Evolutionary conservation across 2,797 vertebrate species (phyloP), one percentile per base, ranked within the genome.

Genomic region (Spinibarbus caldwelli): DNA sequence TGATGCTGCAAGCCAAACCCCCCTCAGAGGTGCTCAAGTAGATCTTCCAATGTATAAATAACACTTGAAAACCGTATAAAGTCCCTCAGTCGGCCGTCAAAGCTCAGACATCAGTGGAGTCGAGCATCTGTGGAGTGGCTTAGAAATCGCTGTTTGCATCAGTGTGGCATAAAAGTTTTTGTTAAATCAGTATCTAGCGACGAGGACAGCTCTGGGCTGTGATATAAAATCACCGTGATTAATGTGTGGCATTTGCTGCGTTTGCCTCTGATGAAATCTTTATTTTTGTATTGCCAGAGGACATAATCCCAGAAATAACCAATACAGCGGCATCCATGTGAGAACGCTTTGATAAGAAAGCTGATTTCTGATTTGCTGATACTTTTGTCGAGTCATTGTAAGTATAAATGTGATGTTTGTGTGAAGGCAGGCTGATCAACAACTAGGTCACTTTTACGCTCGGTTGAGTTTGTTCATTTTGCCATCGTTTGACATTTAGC

Each of bases 291-390:
- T 47, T 1, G 70, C 54, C 43, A 38, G 43, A 83, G 59, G 82
- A 66, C n/a, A 52, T 66, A 76, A 83, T 76, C 31, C 23, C 71
- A 83, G 31, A 83, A 66, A 66, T 36, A 26, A 23, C 36, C 47
- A 5, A 6, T 71, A 54, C n/a, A 15, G 80, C 67, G 14, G 49
- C 49, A 19, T 54, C 36, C 52, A 2, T 34, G 26, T 45, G 57
- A 83, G 26, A 41, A 2, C 10, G 41, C 23, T 41, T 47, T 14
- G 62, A 68, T 84, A 23, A 54, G 47, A 62, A 72, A 73, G 43
- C 82, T 76, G 17, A 52, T n/a, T n/a, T n/a, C n/a, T n/a, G n/a
- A n/a, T 49, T 52, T 29, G 15, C 47, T 12, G 66, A 29, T 57
- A 43, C 9, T 15, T 38, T 52, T 23, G 70, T 67, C 10, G 2